phyloP scores from a whole-genome alignment of 2,888 invertebrate genomes.

The Cosmopolites sordidus region DNA sequence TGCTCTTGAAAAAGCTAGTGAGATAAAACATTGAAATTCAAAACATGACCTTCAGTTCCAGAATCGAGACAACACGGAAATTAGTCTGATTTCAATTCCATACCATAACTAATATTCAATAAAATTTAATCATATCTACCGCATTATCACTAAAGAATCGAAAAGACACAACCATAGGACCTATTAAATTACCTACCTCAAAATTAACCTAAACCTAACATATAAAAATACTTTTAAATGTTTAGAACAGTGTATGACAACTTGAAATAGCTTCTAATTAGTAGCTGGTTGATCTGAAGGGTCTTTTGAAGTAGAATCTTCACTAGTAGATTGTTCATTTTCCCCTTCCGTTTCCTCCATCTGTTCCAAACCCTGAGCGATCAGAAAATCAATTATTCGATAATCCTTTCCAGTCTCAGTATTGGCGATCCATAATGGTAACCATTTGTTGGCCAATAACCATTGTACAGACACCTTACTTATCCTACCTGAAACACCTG shows the following conservation, averaged over 20 bases:
- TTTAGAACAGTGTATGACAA: neutral
- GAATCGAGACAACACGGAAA: neutral
- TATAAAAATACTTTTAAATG: neutral
- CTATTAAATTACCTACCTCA: neutral
- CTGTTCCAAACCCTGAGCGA: conserved; percentile 41
- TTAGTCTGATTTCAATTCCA: neutral
- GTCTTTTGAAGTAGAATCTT: neutral
- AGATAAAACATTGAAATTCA: no score
- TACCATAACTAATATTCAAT: neutral
- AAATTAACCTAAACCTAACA: neutral
- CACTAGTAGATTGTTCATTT: conserved; percentile 9
- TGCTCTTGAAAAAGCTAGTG: no score
- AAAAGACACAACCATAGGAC: neutral
- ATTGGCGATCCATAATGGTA: conserved; percentile 59
- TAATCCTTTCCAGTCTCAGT: conserved; percentile 50
- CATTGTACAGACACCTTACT: conserved; percentile 62
- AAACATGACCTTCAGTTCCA: no score
- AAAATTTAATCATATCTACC: neutral
- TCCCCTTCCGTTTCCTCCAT: conserved; percentile 34
- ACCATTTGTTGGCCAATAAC: conserved; percentile 64
- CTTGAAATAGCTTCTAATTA: no score
- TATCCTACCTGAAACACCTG: conserved; percentile 47
- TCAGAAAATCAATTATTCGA: conserved; percentile 44
- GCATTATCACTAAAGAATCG: neutral
- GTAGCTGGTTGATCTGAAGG: neutral